Conservation (phyloP, 2,797 vertebrate genomes). For the Alectoris magna region DNA sequence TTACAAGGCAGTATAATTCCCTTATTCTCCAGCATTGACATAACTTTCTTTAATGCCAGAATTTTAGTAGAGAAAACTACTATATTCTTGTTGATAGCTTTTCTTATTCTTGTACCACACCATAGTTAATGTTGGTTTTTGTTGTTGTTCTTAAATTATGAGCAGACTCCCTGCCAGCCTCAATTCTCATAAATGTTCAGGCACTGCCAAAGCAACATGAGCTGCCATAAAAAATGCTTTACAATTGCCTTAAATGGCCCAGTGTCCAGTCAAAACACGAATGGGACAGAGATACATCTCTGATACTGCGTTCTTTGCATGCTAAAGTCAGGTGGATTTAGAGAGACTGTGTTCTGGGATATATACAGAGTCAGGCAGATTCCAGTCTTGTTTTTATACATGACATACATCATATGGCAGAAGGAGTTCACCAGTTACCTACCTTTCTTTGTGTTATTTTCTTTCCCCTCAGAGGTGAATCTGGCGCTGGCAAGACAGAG, state of each 20-base stretch:
- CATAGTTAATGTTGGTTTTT: not conserved
- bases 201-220: conserved; percentile 45
- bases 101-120: not conserved
- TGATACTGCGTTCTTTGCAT: not conserved
- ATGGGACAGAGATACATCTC: not conserved
- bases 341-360: not conserved
- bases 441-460: conserved; percentile 12
- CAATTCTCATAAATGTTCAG: not conserved
- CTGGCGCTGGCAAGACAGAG: conserved; percentile 97
- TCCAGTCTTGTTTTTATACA: not conserved
- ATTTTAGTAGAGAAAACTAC: not conserved
- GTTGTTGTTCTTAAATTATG: not conserved
- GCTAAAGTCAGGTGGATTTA: conserved; percentile 11
- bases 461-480: conserved; percentile 88
- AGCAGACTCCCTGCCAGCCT: conserved; percentile 7
- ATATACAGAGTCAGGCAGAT: not conserved
- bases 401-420: not conserved
- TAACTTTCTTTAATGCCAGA: not conserved
- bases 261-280: not conserved
- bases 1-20: not conserved
- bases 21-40: not conserved
- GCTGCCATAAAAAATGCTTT: conserved; percentile 22
- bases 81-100: not conserved
- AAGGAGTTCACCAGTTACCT: not conserved
- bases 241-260: conserved; percentile 52